These are phyloP conservation scores for Sminthurides bifidus DNA, from an alignment of 1,140 invertebrate genomes.

Conservation along the genomic window DNA sequence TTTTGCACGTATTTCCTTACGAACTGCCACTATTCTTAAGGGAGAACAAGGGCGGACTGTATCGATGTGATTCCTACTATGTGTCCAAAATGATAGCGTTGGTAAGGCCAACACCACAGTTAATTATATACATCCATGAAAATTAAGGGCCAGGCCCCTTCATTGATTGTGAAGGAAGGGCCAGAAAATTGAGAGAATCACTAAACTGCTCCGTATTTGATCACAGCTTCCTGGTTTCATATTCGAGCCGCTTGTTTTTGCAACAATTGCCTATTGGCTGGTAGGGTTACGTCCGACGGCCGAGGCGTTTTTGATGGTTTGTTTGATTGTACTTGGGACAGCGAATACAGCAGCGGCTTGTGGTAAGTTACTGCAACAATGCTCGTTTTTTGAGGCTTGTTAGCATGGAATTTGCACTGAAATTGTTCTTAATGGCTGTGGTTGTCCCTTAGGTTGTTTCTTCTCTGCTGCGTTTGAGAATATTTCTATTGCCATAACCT, in stretches of 20 bases:
- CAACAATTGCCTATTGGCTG: constrained; percentile 63
- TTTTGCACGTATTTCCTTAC: constrained; percentile 61
- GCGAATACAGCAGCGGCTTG: constrained; percentile 72
- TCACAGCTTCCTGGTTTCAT: constrained; percentile 68
- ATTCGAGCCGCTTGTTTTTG: constrained; percentile 62
- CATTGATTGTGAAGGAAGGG: too few relatives aligned
- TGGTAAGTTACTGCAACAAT: constrained; percentile 44
- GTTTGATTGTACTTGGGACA: constrained; percentile 54
- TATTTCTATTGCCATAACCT: constrained; percentile 63
- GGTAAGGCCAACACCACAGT: constrained; percentile 42
- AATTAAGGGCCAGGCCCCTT: too few relatives aligned
- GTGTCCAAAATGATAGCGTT: constrained; percentile 57
- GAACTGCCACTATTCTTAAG: constrained; percentile 62
- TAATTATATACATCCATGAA: background rate
- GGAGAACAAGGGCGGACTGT: constrained; percentile 64
- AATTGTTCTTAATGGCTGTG: background rate
- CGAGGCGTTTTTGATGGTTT: constrained; percentile 54
- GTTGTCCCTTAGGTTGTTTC: constrained; percentile 54
- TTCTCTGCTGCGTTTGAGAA: constrained; percentile 72
- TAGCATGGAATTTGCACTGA: background rate
- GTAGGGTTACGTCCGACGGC: constrained; percentile 52
- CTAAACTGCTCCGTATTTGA: too few relatives aligned
- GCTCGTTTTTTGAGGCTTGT: background rate
- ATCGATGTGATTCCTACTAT: constrained; percentile 60
- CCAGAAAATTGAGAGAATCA: too few relatives aligned